These are phyloP conservation scores for Tryphoninae sp. DNA, from an alignment of 2,888 invertebrate species.

Conservation along the genomic window DNA sequence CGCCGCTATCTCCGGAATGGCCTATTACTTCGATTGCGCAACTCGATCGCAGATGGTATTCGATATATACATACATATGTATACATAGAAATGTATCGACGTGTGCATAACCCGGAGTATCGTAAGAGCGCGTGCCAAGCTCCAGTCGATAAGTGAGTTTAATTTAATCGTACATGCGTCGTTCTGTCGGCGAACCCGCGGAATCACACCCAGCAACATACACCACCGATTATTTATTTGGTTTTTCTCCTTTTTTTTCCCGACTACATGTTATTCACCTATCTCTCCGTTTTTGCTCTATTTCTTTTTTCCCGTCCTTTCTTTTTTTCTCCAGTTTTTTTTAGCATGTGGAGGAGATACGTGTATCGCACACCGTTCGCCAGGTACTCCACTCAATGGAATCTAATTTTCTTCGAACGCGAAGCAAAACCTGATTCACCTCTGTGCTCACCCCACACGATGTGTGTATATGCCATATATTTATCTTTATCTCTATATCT, in stretches of 20 bases:
- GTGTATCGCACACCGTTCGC: constrained; percentile 31
- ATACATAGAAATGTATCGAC: constrained; percentile 43
- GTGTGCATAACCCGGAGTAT: constrained; percentile 8
- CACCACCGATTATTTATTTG: constrained; percentile 42
- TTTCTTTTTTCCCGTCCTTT: constrained; percentile 17
- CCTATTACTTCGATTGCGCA: constrained; percentile 65
- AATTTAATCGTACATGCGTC: constrained; percentile 61
- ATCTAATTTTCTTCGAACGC: constrained; percentile 60
- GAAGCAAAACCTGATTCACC: constrained; percentile 61
- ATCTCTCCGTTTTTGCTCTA: constrained; percentile 16
- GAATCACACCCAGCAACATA: constrained; percentile 53
- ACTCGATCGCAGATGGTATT: constrained; percentile 63
- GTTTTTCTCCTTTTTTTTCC: constrained; percentile 23
- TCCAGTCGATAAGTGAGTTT: constrained; percentile 62
- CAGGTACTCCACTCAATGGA: constrained; percentile 46
- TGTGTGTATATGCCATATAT: neutral
- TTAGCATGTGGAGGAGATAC: neutral
- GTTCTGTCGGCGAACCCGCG: constrained; percentile 47
- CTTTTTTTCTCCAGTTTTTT: constrained; percentile 15
- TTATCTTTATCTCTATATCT: constrained; percentile 46
- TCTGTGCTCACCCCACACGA: constrained; percentile 46
- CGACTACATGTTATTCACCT: constrained; percentile 27
- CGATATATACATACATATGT: constrained; percentile 44
- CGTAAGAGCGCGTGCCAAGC: constrained; percentile 48
- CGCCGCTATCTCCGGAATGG: constrained; percentile 65